These are phyloP conservation scores for Sebastes trivittatus DNA, from an alignment of 2,797 vertebrate genomes.

Conservation along the genomic window DNA sequence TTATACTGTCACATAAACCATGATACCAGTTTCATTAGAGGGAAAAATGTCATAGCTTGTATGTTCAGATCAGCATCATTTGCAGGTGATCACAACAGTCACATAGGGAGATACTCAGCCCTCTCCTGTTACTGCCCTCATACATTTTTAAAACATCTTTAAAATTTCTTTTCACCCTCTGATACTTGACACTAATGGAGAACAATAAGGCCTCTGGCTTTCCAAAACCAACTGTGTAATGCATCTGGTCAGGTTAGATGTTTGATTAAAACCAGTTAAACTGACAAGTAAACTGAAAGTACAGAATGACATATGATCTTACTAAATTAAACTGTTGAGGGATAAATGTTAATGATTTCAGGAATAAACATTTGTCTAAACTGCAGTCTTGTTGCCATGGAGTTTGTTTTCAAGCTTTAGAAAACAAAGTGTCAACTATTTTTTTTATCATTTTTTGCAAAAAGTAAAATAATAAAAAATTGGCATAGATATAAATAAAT, in stretches of 20 bases:
- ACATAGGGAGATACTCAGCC: background rate
- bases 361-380: background rate
- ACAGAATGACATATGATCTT: background rate
- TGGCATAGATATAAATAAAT: background rate
- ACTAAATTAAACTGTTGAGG: background rate
- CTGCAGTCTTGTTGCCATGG: background rate
- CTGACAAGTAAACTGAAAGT: background rate
- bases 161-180: conserved; percentile 46
- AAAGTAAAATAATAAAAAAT: background rate
- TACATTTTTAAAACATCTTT: conserved; percentile 71
- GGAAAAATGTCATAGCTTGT: background rate
- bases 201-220: conserved; percentile 33
- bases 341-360: background rate
- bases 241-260: conserved; percentile 6
- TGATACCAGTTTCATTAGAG: background rate
- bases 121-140: conserved; percentile 60
- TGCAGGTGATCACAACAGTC: conserved; percentile 9
- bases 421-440: background rate
- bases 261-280: background rate
- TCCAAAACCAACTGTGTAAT: conserved; percentile 14
- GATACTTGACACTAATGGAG: conserved; percentile 69
- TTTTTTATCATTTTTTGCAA: background rate
- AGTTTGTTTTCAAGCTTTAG: background rate
- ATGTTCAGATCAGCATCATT: conserved; percentile 7
- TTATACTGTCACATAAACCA: background rate